Evolutionary conservation across 2,113 vertebrate genomes (phyloP).

Genomic region (Nettapus auritus): DNA sequence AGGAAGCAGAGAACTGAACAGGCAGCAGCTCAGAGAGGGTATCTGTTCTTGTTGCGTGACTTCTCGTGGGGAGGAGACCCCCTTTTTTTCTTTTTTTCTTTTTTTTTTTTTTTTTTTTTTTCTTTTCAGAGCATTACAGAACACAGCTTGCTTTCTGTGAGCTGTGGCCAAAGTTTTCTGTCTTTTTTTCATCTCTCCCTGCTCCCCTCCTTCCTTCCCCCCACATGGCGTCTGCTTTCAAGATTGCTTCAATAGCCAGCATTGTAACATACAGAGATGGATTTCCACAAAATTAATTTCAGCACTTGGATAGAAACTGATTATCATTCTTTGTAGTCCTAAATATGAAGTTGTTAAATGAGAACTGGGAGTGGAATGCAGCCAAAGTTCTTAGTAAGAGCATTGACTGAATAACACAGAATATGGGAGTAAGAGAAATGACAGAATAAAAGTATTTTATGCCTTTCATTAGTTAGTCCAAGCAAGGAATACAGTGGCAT

Average conservation of each 20-base stretch:
- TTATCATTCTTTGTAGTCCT: constrained; percentile 43
- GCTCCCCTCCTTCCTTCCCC: not conserved
- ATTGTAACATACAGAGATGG: constrained; percentile 18
- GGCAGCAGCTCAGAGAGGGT: not conserved
- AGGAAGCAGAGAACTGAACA: not conserved
- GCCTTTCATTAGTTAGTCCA: not conserved
- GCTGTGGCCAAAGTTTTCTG: not conserved
- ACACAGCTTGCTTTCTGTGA: constrained; percentile 53
- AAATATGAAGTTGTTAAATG: constrained; percentile 37
- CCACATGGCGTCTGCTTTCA: constrained; percentile 49
- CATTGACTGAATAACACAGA: not conserved
- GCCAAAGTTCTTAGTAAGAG: not conserved
- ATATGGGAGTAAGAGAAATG: not conserved
- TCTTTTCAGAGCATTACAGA: not conserved
- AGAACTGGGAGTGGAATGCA: not conserved
- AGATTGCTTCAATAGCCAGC: constrained; percentile 34
- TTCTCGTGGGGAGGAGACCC: not conserved
- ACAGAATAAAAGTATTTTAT: not conserved
- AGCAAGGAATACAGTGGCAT: not conserved
- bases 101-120: not conserved
- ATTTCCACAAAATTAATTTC: constrained; percentile 54
- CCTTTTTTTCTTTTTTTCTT: too few relatives aligned
- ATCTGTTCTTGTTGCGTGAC: constrained; percentile 4
- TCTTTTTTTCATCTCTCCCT: not conserved
- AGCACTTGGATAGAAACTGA: constrained; percentile 31